These are phyloP conservation scores for Coryphaenoides rupestris DNA, from an alignment of 2,113 vertebrate genomes.

Conservation along the genomic window DNA sequence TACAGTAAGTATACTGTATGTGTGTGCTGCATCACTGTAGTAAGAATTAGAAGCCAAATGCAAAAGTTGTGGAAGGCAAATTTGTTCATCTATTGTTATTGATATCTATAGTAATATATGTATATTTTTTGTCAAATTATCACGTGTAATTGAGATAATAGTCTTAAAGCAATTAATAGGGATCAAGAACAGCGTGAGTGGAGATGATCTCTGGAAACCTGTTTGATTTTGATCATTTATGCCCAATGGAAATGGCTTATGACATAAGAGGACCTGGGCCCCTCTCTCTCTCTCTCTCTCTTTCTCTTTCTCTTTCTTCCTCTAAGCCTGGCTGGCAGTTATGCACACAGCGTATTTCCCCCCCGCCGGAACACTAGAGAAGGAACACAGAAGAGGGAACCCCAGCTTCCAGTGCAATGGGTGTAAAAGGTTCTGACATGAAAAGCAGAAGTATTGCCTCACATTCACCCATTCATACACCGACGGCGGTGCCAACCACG, in stretches of 20 bases:
- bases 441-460: no score
- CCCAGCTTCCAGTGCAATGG: no score
- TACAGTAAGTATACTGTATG: conserved; percentile 23
- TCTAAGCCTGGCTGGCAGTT: no score
- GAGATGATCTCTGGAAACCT: neutral
- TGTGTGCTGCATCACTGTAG: conserved; percentile 37
- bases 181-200: neutral
- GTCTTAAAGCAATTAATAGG: neutral
- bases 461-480: no score
- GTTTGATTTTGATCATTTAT: neutral
- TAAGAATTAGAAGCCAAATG: conserved; percentile 25
- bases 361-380: no score
- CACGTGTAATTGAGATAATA: neutral
- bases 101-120: neutral
- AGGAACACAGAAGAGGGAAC: no score
- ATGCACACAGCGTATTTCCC: no score
- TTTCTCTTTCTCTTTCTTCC: neutral
- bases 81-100: neutral
- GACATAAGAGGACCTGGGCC: conserved; percentile 27
- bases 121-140: neutral
- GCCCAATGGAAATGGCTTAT: conserved; percentile 24
- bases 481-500: no score
- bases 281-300: neutral
- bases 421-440: no score
- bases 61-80: neutral